A percentile compares a stretch with the other conserved stretches of the same genome.
Evolutionary conservation across 2,888 invertebrate species (phyloP).

Genomic region (Cataglyphis livida): DNA sequence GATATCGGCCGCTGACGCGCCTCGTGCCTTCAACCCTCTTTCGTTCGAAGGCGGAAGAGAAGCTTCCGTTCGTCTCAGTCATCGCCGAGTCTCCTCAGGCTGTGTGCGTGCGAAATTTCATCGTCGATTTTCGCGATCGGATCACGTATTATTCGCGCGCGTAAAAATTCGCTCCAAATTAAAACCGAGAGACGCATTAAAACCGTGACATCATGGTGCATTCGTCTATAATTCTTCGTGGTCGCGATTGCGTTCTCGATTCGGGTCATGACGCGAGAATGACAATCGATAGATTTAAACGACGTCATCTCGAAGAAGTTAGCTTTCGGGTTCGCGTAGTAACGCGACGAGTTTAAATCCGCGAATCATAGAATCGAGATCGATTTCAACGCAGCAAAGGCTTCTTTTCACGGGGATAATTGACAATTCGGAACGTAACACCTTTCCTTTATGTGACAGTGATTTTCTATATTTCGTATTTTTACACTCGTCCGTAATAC

Average conservation of each 20-base stretch:
- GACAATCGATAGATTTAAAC: conserved; percentile 19
- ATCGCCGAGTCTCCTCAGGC: conserved; percentile 73
- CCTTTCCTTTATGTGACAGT: conserved; percentile 16
- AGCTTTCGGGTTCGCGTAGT: not conserved
- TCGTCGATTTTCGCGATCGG: conserved; percentile 7
- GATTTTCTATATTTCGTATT: conserved; percentile 35
- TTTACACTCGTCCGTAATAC: conserved; percentile 20
- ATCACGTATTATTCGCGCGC: not conserved
- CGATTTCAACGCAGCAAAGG: not conserved
- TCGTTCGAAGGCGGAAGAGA: conserved; percentile 68
- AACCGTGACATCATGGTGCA: conserved; percentile 2
- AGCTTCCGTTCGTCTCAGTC: conserved; percentile 75
- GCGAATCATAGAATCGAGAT: conserved; percentile 2
- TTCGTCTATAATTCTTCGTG: not conserved
- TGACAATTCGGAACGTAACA: conserved; percentile 47
- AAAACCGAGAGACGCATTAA: not conserved
- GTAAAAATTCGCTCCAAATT: not conserved
- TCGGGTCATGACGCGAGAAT: conserved; percentile 7
- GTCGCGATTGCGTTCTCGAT: not conserved
- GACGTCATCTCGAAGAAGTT: not conserved
- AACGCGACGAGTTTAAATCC: conserved; percentile 9
- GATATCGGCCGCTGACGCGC: conserved; percentile 58
- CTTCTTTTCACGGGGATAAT: conserved; percentile 38
- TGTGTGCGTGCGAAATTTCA: conserved; percentile 63
- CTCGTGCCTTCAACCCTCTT: conserved; percentile 76